Evolutionary conservation across 1,140 invertebrate species (phyloP), one percentile per base, ranked within the genome.

Genomic region (Leptonema lineaticorne): DNA sequence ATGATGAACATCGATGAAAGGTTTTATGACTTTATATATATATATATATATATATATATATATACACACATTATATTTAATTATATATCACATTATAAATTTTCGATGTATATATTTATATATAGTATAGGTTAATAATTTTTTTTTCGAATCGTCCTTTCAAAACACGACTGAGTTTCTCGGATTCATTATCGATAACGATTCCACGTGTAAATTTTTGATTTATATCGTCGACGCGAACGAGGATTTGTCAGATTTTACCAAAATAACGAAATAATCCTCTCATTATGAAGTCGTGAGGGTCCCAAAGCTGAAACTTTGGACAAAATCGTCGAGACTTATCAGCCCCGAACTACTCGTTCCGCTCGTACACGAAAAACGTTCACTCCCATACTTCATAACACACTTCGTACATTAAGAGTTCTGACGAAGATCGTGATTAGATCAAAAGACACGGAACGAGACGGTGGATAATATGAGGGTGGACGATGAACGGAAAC

Each of bases 181-280:
- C n/a, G n/a, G n/a, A n/a, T n/a, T n/a, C 16, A 53, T 53, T 26
- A 2, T 24, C 50, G 20, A 11, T 53, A 53, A 53, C 24, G 50
- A 53, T 11, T 6, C n/a, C 24, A 8, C 7, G 20, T 53, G 50
- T 53, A 53, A 53, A 26, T 26, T 53, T n/a, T 53, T 26, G 50
- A 53, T 53, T 4, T 26, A 53, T 26, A 26, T 24, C 46, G 46
- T 20, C 46, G 46, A 48, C 16, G 18, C 18, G 46, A 26, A 53
- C 20, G 9, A 53, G 50, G 50, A 53, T 53, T 53, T 53, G 50
- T 53, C 50, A 53, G 50, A 53, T 53, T 53, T 53, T 4, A 4
- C 16, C n/a, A 4, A 48, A 7, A 5, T 8, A 26, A 53, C 50
- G 50, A 26, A 53, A 53, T 53, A 53, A 53, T 53, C 50, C 50